A percentile compares a stretch with the other conserved stretches of the same genome.
phyloP scores from a whole-genome alignment of 2,797 vertebrate species.

The Clarias pachynema region DNA sequence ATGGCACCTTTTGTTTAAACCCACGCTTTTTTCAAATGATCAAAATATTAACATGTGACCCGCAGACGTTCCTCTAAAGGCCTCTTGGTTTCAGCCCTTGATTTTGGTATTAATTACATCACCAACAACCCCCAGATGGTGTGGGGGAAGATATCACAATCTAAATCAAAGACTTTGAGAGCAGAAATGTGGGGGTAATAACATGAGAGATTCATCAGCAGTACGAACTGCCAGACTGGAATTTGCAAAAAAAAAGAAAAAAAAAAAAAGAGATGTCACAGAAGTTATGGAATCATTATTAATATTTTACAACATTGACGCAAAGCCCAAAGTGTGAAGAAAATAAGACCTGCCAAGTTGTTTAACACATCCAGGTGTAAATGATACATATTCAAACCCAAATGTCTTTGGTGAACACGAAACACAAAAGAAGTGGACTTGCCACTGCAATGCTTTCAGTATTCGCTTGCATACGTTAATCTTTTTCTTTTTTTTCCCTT shows the following conservation, averaged over 20 bases:
- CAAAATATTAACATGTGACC: background rate
- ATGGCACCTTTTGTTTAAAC: background rate
- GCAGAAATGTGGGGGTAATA: background rate
- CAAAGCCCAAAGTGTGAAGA: background rate
- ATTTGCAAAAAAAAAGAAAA: background rate
- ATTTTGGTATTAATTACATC: background rate
- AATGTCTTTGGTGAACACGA: background rate
- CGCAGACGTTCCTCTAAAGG: background rate
- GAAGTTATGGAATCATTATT: background rate
- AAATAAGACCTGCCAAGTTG: background rate
- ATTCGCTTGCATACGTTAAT: too few species aligned
- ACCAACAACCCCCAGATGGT: background rate
- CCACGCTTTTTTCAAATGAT: too few species aligned
- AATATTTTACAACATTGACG: background rate
- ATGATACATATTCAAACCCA: background rate
- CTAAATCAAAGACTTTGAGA: background rate
- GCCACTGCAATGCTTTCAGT: too few species aligned
- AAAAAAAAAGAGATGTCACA: background rate
- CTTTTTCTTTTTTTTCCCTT: too few species aligned
- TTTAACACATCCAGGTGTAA: background rate
- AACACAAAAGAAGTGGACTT: background rate
- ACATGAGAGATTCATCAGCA: background rate
- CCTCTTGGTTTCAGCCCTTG: too few species aligned
- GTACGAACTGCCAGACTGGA: background rate
- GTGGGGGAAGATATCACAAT: background rate